A percentile compares a stretch with the other conserved stretches of the same genome.
These are phyloP conservation scores for Anoura caudifer DNA, from an alignment of 2,113 vertebrate species.

Conservation along the genomic window DNA sequence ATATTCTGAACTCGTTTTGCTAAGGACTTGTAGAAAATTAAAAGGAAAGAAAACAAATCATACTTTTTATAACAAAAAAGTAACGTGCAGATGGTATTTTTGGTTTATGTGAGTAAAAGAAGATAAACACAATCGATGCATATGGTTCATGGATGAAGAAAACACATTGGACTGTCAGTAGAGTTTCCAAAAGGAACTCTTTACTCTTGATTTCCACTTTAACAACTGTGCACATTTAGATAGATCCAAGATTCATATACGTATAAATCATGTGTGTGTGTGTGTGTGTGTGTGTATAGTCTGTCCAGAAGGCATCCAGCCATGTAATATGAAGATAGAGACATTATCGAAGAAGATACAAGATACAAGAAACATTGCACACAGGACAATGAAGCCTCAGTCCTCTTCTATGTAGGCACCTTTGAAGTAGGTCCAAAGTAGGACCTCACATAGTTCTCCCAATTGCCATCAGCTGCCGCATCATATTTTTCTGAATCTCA, in stretches of 20 bases:
- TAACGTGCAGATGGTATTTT: background rate
- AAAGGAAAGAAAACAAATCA: background rate
- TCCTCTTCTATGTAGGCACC: no score
- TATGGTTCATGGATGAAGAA: background rate
- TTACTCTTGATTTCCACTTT: background rate
- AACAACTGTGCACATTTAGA: background rate
- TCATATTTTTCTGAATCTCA: no score
- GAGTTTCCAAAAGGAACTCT: background rate
- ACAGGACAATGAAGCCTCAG: no score
- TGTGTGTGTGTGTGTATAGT: no score
- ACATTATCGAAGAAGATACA: no score
- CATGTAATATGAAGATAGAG: no score
- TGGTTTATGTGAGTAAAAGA: background rate
- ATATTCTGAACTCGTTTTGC: constrained; percentile 10
- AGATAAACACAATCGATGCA: background rate
- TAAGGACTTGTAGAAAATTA: constrained; percentile 19
- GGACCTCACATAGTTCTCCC: no score
- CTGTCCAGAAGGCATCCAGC: no score
- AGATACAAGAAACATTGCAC: no score
- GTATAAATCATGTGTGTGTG: no score
- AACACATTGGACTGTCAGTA: background rate
- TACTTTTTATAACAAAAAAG: background rate
- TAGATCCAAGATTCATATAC: background rate
- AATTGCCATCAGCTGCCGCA: no score
- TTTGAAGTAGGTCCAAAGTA: no score